Base-by-base conservation (phyloP, 2,888 invertebrate species). In the Neoascia interrupta region DNA sequence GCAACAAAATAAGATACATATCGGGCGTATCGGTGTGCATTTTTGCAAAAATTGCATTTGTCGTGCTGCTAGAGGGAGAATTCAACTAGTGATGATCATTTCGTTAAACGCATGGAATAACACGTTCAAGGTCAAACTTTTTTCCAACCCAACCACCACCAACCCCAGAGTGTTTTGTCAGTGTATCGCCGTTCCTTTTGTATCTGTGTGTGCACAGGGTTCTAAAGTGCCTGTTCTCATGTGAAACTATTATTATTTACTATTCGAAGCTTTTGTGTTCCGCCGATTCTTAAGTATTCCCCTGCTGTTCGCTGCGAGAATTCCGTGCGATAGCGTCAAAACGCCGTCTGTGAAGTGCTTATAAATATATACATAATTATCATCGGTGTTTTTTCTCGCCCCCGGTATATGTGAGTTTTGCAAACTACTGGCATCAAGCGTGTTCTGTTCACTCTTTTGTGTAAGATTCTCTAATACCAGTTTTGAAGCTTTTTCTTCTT, bases 51-150 rank as follows among this genome's bases (percentile, higher is more conserved):
- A 73, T 28, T 79, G 72, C 79, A 79, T 72, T 45, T 39, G 63
- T 19, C 18, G 39, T 39, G 34, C 34, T n/a, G 21, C 11, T 64
- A 41, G 58, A 31, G 39, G 23, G 15, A 31, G 43, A 56, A 61
- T 34, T 47, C 45, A 23, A 69, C 43, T 53, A 61, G 61, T 73
- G 73, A 68, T 79, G 79, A 79, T 75, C 74, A 28, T 47, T 75
- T 81, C 79, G 83, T 83, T 83, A 84, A 85, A 85, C 85, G 84
- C 85, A 85, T 84, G 85, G 85, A 83, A 82, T 84, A 83, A 81
- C 81, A 83, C 81, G 81, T 85, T 86, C 88, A 88, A 88, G 88
- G 88, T 88, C 87, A 86, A 86, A 85, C 85, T 86, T 86, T 85
- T 83, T 81, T 82, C 61, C 63, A 69, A 31, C 19, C 53, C 45